These are phyloP conservation scores for Hydrocynus forskahlii DNA, from an alignment of 2,797 vertebrate species.

Conservation along the genomic window DNA sequence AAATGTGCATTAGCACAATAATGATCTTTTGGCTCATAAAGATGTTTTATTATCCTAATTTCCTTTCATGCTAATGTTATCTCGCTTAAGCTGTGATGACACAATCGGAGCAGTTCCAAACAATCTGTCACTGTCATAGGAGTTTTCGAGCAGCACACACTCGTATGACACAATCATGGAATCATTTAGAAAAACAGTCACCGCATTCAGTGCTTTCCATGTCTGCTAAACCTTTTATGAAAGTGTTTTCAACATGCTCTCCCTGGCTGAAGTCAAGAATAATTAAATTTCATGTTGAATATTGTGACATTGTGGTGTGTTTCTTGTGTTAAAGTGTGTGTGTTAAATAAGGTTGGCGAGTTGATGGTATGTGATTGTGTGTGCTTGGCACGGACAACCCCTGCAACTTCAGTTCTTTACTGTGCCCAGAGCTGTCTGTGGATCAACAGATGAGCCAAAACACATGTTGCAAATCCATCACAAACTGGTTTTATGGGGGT, in stretches of 20 bases:
- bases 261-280: neutral
- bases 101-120: slow-evolving; percentile 28
- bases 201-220: neutral
- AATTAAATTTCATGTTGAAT: slow-evolving; percentile 5
- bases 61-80: slow-evolving; percentile 21
- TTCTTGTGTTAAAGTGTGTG: slow-evolving; percentile 2
- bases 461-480: slow-evolving; percentile 48
- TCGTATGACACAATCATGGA: neutral
- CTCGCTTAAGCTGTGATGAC: slow-evolving; percentile 34
- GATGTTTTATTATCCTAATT: neutral
- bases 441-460: slow-evolving; percentile 55
- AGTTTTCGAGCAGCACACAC: slow-evolving; percentile 17
- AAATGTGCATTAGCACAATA: neutral
- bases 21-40: slow-evolving; percentile 1
- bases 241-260: neutral
- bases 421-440: slow-evolving; percentile 33
- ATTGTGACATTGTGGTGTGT: slow-evolving; percentile 3
- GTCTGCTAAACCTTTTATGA: neutral
- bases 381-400: slow-evolving; percentile 18
- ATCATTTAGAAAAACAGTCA: neutral
- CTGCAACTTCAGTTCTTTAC: slow-evolving; percentile 28
- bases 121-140: slow-evolving; percentile 43
- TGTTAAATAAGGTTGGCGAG: slow-evolving; percentile 17
- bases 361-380: slow-evolving; percentile 31
- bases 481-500: slow-evolving; percentile 22